Evolutionary conservation across 1,140 invertebrate species (phyloP), one percentile per base, ranked within the genome.

Genomic region (Portunus trituberculatus): DNA sequence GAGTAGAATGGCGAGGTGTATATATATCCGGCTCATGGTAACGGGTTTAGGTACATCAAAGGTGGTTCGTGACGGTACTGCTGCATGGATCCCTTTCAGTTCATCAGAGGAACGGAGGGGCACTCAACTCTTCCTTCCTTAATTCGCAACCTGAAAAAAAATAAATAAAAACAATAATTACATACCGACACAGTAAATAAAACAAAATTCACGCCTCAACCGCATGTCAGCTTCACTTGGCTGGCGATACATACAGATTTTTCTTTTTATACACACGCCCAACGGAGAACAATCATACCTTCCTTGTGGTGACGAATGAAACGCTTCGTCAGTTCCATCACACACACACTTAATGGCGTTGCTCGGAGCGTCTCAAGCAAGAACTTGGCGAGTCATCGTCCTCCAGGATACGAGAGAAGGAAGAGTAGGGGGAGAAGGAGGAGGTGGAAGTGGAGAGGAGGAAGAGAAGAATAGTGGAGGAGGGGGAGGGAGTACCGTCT

Each of bases 11-110:
- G 20, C n/a, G 6, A n/a, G n/a, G 20, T n/a, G 67, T n/a, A n/a
- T 76, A 76, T 76, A 76, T 76, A 76, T 76, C 67, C 67, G 67
- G 67, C 67, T 76, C 67, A 76, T 76, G 67, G 67, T 76, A 76
- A 76, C 67, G 67, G n/a, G 67, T 76, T n/a, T 76, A 25, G 25
- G 67, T 76, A 76, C 67, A 76, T 76, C 67, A 76, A 76, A 76
- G 67, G 20, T 7, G 20, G 67, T n/a, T n/a, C 20, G 20, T 2
- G 6, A 2, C 20, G 52, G 52, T 8, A 76, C 20, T 76, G 67
- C 20, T 76, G 20, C 10, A 25, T 25, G 20, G 67, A 25, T 25
- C 67, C 67, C 20, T 76, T 76, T 76, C 20, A n/a, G 39, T 39
- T 39, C 39, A 39, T 39, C 39, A 39, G 39, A 39, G 39, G 39